Evolutionary conservation across 2,888 invertebrate species (phyloP).

Genomic region (Rhamnusium bicolor): DNA sequence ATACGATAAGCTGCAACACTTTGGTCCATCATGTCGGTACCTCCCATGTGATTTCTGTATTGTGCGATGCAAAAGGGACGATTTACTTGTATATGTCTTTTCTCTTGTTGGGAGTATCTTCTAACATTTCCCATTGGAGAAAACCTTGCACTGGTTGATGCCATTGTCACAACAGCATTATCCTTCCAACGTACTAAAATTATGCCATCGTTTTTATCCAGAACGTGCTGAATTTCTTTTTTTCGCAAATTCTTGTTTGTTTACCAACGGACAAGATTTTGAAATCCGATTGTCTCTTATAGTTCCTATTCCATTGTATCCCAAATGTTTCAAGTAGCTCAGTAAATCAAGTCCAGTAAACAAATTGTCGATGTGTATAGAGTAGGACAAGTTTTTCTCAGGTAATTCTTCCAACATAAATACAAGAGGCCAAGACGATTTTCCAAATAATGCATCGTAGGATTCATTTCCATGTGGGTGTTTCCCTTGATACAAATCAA

Average conservation of each 20-base stretch:
- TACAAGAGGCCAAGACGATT: background rate
- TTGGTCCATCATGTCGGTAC: no score
- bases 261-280: background rate
- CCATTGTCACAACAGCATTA: background rate
- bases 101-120: background rate
- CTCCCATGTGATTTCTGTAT: no score
- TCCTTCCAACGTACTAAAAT: background rate
- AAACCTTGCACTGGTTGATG: background rate
- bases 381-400: no score
- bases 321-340: no score
- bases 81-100: background rate
- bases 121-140: background rate
- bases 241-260: background rate
- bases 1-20: no score
- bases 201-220: background rate
- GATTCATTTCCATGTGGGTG: background rate
- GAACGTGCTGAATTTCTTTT: background rate
- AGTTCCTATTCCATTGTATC: no score
- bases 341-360: no score
- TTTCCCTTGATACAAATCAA: no score
- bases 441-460: background rate
- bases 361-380: no score
- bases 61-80: background rate
- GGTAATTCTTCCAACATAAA: no score
- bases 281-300: background rate